phyloP scores from a whole-genome alignment of 2,888 invertebrate genomes.

The Gibbula magus region DNA sequence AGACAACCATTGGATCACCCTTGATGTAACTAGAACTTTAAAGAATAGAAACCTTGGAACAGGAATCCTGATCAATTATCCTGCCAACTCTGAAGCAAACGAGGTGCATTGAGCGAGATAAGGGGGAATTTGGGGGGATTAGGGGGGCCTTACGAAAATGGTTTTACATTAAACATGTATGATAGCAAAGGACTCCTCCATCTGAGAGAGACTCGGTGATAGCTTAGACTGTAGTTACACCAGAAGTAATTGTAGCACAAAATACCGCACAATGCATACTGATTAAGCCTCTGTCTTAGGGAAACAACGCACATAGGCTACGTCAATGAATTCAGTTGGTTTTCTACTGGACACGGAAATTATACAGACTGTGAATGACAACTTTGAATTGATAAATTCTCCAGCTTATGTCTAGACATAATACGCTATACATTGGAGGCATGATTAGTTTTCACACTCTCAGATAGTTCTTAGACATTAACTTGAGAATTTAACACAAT shows the following conservation, averaged over 20 bases:
- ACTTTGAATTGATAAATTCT: no score
- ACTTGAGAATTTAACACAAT: no score
- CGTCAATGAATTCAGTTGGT: not conserved
- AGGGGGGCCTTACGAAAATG: slow-evolving; percentile 1
- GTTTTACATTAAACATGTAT: slow-evolving; percentile 23
- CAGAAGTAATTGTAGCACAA: slow-evolving; percentile 2
- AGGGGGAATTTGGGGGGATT: not conserved
- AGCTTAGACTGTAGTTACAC: slow-evolving; percentile 10
- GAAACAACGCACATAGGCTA: slow-evolving; percentile 1
- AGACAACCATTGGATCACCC: not conserved
- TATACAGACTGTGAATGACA: no score
- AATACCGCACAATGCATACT: slow-evolving; percentile 21
- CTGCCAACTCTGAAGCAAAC: not conserved
- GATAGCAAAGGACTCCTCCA: not conserved
- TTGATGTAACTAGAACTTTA: not conserved
- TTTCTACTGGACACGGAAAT: not conserved
- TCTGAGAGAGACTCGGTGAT: slow-evolving; percentile 7
- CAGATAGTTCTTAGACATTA: no score
- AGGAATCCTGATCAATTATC: not conserved
- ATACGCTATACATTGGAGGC: no score
- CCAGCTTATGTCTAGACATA: no score
- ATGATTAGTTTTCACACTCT: no score
- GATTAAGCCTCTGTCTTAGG: slow-evolving; percentile 4
- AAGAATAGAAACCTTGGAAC: not conserved
- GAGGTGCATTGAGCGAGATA: not conserved